Evolutionary conservation across 1,140 invertebrate species (phyloP).

Genomic region (Whitmania pigra): DNA sequence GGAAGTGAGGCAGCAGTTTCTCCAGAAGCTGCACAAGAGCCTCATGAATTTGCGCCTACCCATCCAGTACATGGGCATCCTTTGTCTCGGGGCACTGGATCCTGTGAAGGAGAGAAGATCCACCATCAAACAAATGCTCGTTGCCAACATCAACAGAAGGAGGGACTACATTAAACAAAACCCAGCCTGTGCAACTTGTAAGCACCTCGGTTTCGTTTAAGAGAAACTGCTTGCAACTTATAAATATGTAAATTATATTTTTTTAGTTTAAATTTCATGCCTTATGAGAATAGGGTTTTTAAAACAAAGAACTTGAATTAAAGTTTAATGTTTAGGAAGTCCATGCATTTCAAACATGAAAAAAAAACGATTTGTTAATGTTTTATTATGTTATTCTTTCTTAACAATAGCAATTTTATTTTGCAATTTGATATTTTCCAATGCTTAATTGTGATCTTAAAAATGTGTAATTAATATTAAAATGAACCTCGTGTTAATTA

Average conservation of each 20-base stretch:
- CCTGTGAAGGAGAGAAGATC: conserved; percentile 58
- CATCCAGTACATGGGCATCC: conserved; percentile 91
- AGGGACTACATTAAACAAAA: conserved; percentile 70
- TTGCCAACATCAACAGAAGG: conserved; percentile 71
- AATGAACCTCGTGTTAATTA: too few species aligned
- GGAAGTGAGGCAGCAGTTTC: conserved; percentile 78
- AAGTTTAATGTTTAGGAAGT: too few species aligned
- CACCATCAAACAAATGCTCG: conserved; percentile 62
- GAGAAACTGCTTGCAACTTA: too few species aligned
- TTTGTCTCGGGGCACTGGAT: conserved; percentile 72
- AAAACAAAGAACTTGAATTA: too few species aligned
- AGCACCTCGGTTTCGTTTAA: neutral
- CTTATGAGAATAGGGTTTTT: too few species aligned
- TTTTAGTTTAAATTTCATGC: too few species aligned
- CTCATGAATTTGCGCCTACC: conserved; percentile 56
- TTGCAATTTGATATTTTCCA: too few species aligned
- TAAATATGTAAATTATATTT: too few species aligned
- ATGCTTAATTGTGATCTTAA: too few species aligned
- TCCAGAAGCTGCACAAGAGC: conserved; percentile 80
- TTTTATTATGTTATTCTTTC: neutral
- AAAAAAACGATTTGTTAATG: too few species aligned
- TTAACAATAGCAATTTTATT: neutral
- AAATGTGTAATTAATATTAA: too few species aligned
- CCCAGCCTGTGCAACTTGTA: conserved; percentile 21
- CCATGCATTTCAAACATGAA: too few species aligned